Evolutionary conservation across 1,140 invertebrate species (phyloP).

Genomic region (Brachionus paranguensis): DNA sequence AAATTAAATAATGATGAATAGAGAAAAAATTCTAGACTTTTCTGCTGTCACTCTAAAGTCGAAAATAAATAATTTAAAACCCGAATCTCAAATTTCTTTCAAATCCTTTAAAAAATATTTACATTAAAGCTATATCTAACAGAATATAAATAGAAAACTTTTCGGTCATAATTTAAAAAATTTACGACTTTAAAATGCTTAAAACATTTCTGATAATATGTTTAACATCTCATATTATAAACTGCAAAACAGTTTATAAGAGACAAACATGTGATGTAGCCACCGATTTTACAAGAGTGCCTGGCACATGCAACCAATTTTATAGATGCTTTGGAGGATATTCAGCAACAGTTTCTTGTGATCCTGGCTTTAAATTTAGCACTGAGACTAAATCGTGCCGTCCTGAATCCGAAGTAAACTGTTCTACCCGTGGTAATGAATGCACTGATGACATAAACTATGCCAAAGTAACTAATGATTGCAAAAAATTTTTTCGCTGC

Average conservation of each 20-base stretch:
- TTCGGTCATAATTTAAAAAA: too few species aligned
- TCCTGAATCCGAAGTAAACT: neutral
- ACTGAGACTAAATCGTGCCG: neutral
- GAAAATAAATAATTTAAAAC: too few species aligned
- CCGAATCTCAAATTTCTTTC: too few species aligned
- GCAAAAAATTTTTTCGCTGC: neutral
- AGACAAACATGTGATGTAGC: neutral
- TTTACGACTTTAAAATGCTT: neutral
- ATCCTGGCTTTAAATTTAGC: neutral
- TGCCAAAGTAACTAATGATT: neutral
- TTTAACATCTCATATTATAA: neutral
- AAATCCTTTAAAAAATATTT: too few species aligned
- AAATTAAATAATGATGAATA: too few species aligned
- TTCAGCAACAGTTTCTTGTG: neutral
- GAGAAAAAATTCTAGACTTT: too few species aligned
- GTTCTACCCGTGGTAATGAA: neutral
- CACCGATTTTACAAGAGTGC: neutral
- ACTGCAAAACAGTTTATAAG: neutral
- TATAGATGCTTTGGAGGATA: conserved; percentile 4
- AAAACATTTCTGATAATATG: neutral
- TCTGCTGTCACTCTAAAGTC: too few species aligned
- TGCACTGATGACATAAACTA: neutral
- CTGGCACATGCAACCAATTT: conserved; percentile 5
- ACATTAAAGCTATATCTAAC: too few species aligned
- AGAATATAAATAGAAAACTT: too few species aligned